Conservation (phyloP, 2,113 vertebrate species). For the Ameiurus melas region DNA sequence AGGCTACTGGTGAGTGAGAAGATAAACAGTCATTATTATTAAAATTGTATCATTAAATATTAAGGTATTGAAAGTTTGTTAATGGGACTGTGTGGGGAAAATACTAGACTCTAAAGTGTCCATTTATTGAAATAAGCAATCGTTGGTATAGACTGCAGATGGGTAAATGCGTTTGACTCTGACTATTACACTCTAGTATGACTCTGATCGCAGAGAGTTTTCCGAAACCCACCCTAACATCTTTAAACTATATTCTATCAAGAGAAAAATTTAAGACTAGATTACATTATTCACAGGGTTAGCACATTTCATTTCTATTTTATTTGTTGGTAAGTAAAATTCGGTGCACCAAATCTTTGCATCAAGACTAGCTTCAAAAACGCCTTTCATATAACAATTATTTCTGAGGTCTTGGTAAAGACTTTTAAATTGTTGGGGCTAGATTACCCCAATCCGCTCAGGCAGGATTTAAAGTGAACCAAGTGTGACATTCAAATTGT, state of each 20-base stretch:
- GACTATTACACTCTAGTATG: neutral
- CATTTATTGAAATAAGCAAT: neutral
- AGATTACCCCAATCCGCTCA: too few species aligned
- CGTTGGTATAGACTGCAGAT: neutral
- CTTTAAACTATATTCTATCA: neutral
- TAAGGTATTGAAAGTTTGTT: neutral
- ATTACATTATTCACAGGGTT: neutral
- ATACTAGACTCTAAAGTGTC: neutral
- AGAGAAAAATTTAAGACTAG: neutral
- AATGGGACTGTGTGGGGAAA: neutral
- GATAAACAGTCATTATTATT: neutral
- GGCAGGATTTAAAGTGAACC: too few species aligned
- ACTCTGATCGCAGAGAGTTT: neutral
- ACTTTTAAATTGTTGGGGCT: too few species aligned
- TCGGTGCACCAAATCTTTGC: neutral
- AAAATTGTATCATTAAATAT: too few species aligned
- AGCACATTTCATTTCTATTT: neutral
- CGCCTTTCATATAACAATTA: neutral
- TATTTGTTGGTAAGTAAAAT: neutral
- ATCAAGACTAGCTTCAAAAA: too few species aligned
- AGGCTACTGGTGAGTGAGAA: neutral
- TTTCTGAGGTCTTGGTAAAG: too few species aligned
- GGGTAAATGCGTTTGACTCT: neutral
- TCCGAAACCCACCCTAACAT: neutral
- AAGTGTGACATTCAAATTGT: too few species aligned